Evolutionary conservation across 2,888 invertebrate genomes (phyloP).

Genomic region (Drosophila mimetica): DNA sequence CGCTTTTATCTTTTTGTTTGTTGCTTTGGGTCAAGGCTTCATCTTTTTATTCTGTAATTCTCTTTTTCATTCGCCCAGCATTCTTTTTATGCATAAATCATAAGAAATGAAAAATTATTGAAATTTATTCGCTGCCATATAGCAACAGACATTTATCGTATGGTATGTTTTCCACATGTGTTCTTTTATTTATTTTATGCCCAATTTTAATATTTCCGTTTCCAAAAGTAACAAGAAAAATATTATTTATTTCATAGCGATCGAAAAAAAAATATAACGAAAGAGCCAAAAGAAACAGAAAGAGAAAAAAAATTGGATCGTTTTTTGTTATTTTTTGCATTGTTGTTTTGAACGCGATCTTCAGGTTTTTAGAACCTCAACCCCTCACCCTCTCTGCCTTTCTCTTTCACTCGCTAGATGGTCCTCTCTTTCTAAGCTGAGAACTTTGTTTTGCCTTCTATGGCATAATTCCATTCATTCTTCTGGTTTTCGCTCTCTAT

Average conservation of each 20-base stretch:
- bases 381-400: constrained; percentile 42
- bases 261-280: constrained; percentile 42
- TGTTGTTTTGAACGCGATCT: constrained; percentile 37
- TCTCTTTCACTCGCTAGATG: constrained; percentile 35
- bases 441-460: constrained; percentile 43
- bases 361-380: constrained; percentile 18
- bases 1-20: constrained; percentile 57
- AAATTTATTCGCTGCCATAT: constrained; percentile 37
- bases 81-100: constrained; percentile 37
- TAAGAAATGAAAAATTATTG: constrained; percentile 41
- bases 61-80: background rate
- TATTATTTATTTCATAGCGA: constrained; percentile 65
- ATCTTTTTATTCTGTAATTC: background rate
- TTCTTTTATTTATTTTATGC: constrained; percentile 54
- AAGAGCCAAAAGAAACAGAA: constrained; percentile 18
- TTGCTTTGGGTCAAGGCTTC: constrained; percentile 72
- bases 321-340: constrained; percentile 46
- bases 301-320: constrained; percentile 58
- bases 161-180: constrained; percentile 15
- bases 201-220: constrained; percentile 73
- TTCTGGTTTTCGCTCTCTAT: constrained; percentile 24
- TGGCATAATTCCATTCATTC: constrained; percentile 46
- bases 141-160: constrained; percentile 14
- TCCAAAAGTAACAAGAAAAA: constrained; percentile 52
- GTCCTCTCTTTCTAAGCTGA: constrained; percentile 19